Evolutionary conservation across 2,113 vertebrate species (phyloP), one percentile per base, ranked within the genome.

Genomic region (Anguilla rostrata): DNA sequence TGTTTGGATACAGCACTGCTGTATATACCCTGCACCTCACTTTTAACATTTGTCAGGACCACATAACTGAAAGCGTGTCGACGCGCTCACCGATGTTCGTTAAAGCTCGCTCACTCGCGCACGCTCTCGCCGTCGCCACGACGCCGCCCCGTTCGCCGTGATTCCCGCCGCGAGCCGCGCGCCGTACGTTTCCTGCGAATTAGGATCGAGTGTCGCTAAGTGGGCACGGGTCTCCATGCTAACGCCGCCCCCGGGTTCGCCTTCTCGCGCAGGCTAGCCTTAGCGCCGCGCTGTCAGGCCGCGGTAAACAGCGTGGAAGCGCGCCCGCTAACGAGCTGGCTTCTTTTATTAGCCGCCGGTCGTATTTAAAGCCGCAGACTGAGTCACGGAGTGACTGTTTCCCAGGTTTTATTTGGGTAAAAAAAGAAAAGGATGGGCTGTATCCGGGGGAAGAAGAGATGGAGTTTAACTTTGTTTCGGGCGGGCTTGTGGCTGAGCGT

Each of bases 271-370:
- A 34, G 4, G 9, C 71, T 12, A 75, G 16, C 20, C 16, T 34
- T n/a, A 71, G 26, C 26, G 7, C 9, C 26, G 7, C 71, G 9
- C 11, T 9, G 71, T 34, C n/a, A 26, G 39, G 29, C 20, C 26
- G 12, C 12, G 84, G 34, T 14, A 80, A 80, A n/a, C 53, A 57
- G 15, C 57, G n/a, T 57, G 34, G 82, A 43, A 16, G n/a, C 40
- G 46, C n/a, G 81, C 78, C 78, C 26, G 9, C 84, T 80, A 34
- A 85, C 81, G 60, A 57, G 34, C 18, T 79, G 18, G 84, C 46
- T 39, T 85, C 84, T 81, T 56, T 12, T 57, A 20, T 80, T 80
- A 46, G n/a, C 46, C n/a, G 16, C 49, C 29, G 26, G 78, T 85
- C 53, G 39, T 40, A 41, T 79, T 49, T 79, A 40, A 60, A 57